Percentiles rank a stretch among this genome's conserved stretches.
These are phyloP conservation scores for Aspidiotus rigidus DNA, from an alignment of 2,888 invertebrate species.

Conservation along the genomic window DNA sequence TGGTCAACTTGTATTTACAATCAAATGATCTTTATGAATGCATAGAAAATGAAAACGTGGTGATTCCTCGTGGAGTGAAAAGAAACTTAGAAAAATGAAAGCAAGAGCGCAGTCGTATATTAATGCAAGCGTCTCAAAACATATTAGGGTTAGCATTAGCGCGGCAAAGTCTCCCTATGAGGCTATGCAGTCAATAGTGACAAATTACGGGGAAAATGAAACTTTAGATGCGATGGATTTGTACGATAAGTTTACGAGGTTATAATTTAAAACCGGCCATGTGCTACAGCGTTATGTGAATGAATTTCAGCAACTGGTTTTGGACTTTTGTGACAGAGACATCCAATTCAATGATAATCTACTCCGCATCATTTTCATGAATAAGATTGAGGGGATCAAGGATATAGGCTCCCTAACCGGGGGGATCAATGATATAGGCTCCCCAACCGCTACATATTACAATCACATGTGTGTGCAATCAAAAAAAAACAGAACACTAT, in stretches of 20 bases:
- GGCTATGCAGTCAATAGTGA: neutral
- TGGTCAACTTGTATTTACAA: too few species aligned
- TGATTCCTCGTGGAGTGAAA: neutral
- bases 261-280: neutral
- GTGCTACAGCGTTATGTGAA: neutral
- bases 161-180: neutral
- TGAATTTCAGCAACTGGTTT: neutral
- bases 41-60: neutral
- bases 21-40: neutral
- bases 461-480: too few species aligned
- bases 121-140: neutral
- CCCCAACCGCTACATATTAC: too few species aligned
- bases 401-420: too few species aligned
- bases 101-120: neutral
- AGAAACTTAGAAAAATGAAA: neutral
- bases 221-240: neutral
- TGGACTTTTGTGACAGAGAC: neutral
- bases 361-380: neutral
- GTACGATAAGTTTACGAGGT: neutral
- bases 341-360: neutral
- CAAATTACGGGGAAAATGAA: neutral
- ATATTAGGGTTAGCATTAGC: neutral
- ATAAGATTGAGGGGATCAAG: too few species aligned
- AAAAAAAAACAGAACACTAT: too few species aligned
- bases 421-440: too few species aligned